Conservation (phyloP, 92 coral and sea anemone genomes). For the Porites lobata region DNA sequence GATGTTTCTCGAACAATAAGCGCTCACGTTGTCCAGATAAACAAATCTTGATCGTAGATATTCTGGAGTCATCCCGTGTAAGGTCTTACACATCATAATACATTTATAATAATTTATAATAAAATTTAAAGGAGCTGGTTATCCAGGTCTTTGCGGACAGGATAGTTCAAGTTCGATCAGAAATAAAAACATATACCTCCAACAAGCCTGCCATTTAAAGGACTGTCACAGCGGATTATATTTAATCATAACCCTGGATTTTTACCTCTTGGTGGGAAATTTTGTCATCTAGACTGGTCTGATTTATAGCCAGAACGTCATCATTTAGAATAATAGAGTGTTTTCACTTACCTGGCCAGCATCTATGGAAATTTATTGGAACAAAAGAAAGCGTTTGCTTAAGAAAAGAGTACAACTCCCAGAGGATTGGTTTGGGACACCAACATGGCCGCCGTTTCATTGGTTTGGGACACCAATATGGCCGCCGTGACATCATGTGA, state of each 20-base stretch:
- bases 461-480: too few relatives aligned
- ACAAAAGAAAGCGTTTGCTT: too few relatives aligned
- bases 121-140: constrained; percentile 26
- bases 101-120: not conserved
- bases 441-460: too few relatives aligned
- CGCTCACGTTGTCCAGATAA: too few relatives aligned
- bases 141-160: constrained; percentile 20
- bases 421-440: too few relatives aligned
- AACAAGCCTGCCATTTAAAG: constrained; percentile 8
- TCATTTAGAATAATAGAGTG: constrained; percentile 37
- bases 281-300: constrained; percentile 36
- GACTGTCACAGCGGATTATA: constrained; percentile 30
- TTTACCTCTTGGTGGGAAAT: not conserved
- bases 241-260: constrained; percentile 9
- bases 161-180: constrained; percentile 19
- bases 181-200: constrained; percentile 43
- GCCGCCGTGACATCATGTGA: too few relatives aligned
- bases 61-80: too few relatives aligned
- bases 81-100: too few relatives aligned
- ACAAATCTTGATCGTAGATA: too few relatives aligned
- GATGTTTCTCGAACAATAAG: too few relatives aligned
- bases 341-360: not conserved
- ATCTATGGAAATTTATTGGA: too few relatives aligned
- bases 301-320: constrained; percentile 42
- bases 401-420: too few relatives aligned